phyloP scores from a whole-genome alignment of 1,140 invertebrate species.

The Leptopilina clavipes region DNA sequence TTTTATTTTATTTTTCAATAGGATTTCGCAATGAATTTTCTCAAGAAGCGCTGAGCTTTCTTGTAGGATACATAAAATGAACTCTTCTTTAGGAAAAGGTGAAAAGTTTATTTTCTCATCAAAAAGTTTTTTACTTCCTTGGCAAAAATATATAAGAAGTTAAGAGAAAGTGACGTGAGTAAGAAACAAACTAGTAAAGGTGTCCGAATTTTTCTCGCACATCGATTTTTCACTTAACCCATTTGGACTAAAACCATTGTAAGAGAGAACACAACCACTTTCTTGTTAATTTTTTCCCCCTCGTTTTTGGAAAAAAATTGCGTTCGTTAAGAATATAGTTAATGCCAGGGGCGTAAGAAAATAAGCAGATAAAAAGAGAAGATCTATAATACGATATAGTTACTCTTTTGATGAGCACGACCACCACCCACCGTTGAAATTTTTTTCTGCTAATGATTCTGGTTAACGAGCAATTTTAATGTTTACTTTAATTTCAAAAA shows the following conservation, averaged over 20 bases:
- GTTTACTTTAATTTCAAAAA: too few relatives aligned
- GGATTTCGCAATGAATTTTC: not conserved
- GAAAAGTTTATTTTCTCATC: constrained; percentile 1
- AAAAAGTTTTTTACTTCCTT: not conserved
- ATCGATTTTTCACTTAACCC: constrained; percentile 32
- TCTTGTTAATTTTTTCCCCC: not conserved
- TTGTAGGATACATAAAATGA: not conserved
- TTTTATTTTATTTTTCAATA: not conserved
- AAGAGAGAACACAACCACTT: not conserved
- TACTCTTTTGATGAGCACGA: too few relatives aligned
- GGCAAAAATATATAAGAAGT: not conserved
- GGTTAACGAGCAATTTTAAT: too few relatives aligned
- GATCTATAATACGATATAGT: not conserved
- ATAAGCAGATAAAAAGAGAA: not conserved
- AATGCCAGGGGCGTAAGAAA: not conserved
- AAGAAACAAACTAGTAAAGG: not conserved
- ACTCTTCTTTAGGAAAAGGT: not conserved
- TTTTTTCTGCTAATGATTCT: too few relatives aligned
- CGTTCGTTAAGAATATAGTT: not conserved
- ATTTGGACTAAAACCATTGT: not conserved
- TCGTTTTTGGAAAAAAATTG: not conserved
- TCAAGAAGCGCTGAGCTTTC: not conserved
- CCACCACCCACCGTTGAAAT: too few relatives aligned
- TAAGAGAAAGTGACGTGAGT: too few relatives aligned
- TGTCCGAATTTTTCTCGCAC: not conserved